Evolutionary conservation across 2,888 invertebrate species (phyloP).

Genomic region (Latrodectus hesperus): DNA sequence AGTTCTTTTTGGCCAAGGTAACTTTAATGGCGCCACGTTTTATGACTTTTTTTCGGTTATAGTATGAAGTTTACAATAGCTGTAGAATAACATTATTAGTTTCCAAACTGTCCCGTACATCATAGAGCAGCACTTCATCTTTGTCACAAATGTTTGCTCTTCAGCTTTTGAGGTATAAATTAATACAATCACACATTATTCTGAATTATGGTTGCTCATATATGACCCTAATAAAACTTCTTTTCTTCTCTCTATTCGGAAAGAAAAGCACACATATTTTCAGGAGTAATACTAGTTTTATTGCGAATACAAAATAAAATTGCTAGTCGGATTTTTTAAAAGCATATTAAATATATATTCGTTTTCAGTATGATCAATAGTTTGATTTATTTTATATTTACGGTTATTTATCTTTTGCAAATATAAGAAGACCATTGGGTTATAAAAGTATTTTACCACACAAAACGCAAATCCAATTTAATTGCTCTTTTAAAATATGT

Average conservation of each 20-base stretch:
- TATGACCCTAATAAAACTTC: constrained; percentile 5
- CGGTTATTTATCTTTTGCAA: too few species aligned
- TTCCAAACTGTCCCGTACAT: constrained; percentile 43
- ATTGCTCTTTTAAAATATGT: too few species aligned
- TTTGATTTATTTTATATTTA: too few species aligned
- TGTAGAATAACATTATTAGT: constrained; percentile 60
- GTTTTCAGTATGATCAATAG: too few species aligned
- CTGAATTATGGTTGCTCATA: constrained; percentile 23
- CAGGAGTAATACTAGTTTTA: neutral
- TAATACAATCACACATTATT: constrained; percentile 9
- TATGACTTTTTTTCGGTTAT: constrained; percentile 62
- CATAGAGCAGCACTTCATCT: constrained; percentile 48
- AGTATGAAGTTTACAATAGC: constrained; percentile 59
- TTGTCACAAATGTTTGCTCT: constrained; percentile 31
- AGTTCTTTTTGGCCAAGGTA: constrained; percentile 60
- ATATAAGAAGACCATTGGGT: too few species aligned
- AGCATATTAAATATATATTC: neutral
- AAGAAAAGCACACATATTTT: neutral
- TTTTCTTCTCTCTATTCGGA: neutral
- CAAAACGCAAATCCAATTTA: too few species aligned
- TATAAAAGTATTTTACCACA: too few species aligned
- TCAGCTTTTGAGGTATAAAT: neutral
- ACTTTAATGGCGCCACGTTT: constrained; percentile 59
- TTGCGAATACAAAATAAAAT: neutral
- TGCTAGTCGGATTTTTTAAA: neutral